Evolutionary conservation across 2,888 invertebrate species (phyloP).

Genomic region (Catocala sponsa): DNA sequence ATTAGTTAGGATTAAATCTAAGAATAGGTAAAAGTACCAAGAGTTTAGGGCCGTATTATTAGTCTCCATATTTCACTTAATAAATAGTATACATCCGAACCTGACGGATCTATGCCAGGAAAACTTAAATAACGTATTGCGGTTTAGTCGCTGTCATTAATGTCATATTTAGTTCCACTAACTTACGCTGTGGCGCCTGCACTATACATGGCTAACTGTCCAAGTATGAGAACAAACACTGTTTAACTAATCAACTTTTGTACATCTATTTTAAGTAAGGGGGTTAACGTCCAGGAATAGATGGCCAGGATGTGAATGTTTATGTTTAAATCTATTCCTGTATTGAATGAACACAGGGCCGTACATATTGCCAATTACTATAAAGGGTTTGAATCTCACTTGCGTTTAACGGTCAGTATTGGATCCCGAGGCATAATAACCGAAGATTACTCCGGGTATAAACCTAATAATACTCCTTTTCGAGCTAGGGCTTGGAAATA

Average conservation of each 20-base stretch:
- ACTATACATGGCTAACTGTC: too few species aligned
- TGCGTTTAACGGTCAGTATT: constrained; percentile 2
- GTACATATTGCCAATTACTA: constrained; percentile 3
- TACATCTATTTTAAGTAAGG: neutral
- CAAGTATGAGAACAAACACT: neutral
- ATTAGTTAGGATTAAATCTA: too few species aligned
- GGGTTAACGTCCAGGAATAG: neutral
- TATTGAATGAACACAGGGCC: neutral
- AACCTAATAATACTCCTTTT: constrained; percentile 7
- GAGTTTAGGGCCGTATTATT: too few species aligned
- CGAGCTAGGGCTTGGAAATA: neutral
- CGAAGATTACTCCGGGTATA: constrained; percentile 4
- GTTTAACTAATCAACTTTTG: neutral
- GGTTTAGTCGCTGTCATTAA: too few species aligned
- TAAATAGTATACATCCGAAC: too few species aligned
- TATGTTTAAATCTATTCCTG: neutral
- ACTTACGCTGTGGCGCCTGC: too few species aligned
- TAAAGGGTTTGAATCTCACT: constrained; percentile 1
- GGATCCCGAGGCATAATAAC: constrained; percentile 6
- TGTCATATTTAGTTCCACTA: too few species aligned
- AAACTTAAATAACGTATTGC: too few species aligned
- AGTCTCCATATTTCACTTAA: too few species aligned
- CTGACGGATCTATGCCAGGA: too few species aligned
- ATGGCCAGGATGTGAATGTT: neutral
- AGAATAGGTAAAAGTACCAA: too few species aligned